These are phyloP conservation scores for Podarcis cretensis DNA, from an alignment of 2,113 vertebrate genomes.

Conservation along the genomic window DNA sequence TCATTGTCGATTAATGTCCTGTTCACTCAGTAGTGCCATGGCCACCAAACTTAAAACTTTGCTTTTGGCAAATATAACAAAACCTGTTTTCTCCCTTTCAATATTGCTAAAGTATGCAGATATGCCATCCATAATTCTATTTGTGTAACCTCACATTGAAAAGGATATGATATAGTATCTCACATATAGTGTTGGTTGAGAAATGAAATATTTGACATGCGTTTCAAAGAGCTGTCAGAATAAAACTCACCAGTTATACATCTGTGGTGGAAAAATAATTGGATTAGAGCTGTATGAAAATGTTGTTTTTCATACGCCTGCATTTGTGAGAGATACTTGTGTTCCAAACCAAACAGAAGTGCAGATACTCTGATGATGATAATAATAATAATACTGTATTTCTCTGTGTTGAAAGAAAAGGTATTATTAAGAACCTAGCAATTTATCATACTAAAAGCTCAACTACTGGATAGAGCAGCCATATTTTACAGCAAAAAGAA, in stretches of 20 bases:
- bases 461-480: slow-evolving; percentile 13
- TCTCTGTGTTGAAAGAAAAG: slow-evolving; percentile 46
- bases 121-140: slow-evolving; percentile 21
- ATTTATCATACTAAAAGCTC: slow-evolving; percentile 57
- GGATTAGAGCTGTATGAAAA: slow-evolving; percentile 22
- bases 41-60: background rate
- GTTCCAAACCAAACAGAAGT: slow-evolving; percentile 34
- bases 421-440: slow-evolving; percentile 43
- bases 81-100: background rate
- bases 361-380: slow-evolving; percentile 52
- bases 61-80: background rate
- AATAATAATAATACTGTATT: slow-evolving; percentile 33
- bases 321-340: slow-evolving; percentile 43
- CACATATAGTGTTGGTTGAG: background rate
- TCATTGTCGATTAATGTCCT: background rate
- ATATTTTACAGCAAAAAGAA: slow-evolving; percentile 40
- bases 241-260: background rate
- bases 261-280: slow-evolving; percentile 23
- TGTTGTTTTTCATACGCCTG: slow-evolving; percentile 43
- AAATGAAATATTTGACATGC: slow-evolving; percentile 35
- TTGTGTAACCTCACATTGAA: slow-evolving; percentile 14
- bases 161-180: background rate
- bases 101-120: background rate
- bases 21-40: background rate
- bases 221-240: slow-evolving; percentile 14